phyloP scores from a whole-genome alignment of 2,113 vertebrate genomes.

The Mesocricetus auratus region DNA sequence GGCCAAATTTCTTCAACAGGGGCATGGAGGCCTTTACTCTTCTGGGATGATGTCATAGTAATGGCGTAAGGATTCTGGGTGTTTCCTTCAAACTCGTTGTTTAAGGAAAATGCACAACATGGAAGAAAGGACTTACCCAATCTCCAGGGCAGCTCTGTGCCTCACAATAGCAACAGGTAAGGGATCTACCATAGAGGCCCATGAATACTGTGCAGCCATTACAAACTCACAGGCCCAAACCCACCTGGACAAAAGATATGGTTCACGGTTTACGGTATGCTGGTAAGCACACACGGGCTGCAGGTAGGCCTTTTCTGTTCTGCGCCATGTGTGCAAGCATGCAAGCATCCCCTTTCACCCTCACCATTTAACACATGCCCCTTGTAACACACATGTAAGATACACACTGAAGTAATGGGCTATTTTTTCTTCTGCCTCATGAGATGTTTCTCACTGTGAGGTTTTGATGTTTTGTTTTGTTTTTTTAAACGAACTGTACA shows the following conservation, averaged over 20 bases:
- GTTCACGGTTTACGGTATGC: accelerated
- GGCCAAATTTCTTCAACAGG: neutral
- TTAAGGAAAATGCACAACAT: neutral
- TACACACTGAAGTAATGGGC: neutral
- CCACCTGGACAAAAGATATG: neutral
- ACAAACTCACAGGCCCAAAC: neutral
- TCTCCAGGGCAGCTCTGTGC: neutral
- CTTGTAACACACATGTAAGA: neutral
- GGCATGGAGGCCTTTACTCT: neutral
- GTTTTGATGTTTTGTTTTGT: neutral
- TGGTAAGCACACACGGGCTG: neutral
- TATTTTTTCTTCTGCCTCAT: neutral
- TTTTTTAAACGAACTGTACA: neutral
- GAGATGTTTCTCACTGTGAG: neutral
- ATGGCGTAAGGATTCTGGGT: neutral
- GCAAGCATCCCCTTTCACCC: no score
- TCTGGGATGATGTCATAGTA: neutral
- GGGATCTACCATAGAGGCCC: neutral
- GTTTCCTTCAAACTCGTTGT: neutral
- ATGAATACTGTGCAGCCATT: neutral
- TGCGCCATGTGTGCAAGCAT: neutral
- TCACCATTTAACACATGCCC: neutral
- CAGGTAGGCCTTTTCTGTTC: neutral
- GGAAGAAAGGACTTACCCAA: neutral
- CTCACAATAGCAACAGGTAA: neutral